phyloP scores from a whole-genome alignment of 1,140 invertebrate species.

The Bacillus rossius region DNA sequence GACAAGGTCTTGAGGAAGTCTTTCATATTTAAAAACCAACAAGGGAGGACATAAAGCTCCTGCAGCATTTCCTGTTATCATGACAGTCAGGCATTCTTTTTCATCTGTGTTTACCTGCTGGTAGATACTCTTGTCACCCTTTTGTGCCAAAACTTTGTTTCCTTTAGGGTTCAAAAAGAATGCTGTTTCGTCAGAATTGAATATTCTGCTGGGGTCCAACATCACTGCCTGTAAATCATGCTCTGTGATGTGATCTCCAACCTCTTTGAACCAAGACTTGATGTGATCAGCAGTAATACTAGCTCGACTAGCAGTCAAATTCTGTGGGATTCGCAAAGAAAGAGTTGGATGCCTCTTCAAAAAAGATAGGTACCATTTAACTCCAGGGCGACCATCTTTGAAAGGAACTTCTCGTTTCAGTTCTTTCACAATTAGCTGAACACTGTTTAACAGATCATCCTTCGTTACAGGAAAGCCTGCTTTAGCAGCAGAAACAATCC shows the following conservation, averaged over 20 bases:
- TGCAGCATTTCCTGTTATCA: slow-evolving; percentile 10
- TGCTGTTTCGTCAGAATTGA: slow-evolving; percentile 38
- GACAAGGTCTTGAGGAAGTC: background rate
- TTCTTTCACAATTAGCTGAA: slow-evolving; percentile 33
- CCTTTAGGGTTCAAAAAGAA: slow-evolving; percentile 35
- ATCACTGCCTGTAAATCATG: background rate
- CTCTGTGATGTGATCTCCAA: background rate
- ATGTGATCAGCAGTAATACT: background rate
- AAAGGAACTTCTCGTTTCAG: slow-evolving; percentile 22
- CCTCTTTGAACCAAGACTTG: background rate
- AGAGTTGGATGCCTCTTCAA: background rate
- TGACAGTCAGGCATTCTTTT: slow-evolving; percentile 14
- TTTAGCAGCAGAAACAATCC: slow-evolving; percentile 33
- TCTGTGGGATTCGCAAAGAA: background rate
- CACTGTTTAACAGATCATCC: slow-evolving; percentile 33
- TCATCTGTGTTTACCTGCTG: slow-evolving; percentile 16
- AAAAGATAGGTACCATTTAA: background rate
- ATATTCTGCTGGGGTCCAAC: slow-evolving; percentile 31
- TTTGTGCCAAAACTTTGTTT: slow-evolving; percentile 29
- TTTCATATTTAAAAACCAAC: background rate
- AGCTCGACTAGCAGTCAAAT: background rate
- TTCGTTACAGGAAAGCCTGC: slow-evolving; percentile 35
- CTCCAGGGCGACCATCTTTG: background rate
- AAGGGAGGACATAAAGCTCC: background rate
- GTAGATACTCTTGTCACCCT: slow-evolving; percentile 29